phyloP scores from a whole-genome alignment of 2,797 vertebrate species.

The Caiman crocodilus region DNA sequence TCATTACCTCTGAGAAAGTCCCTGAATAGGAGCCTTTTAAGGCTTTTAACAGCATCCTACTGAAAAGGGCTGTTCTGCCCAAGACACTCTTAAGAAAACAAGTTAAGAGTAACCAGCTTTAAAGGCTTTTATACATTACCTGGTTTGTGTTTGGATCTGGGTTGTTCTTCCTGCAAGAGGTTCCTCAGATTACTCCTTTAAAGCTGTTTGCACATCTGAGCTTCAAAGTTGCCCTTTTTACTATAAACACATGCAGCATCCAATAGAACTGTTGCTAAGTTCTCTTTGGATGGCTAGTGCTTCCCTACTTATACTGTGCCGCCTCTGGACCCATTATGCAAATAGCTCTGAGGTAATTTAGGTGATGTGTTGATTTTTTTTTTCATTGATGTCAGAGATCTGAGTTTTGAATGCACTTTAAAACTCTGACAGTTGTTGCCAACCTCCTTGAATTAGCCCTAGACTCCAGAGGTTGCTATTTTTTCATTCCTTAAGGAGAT shows the following conservation, averaged over 20 bases:
- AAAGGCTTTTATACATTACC: constrained; percentile 67
- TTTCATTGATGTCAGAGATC: constrained; percentile 44
- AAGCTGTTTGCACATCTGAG: constrained; percentile 53
- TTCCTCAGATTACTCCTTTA: constrained; percentile 27
- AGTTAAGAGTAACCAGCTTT: constrained; percentile 19
- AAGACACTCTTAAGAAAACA: constrained; percentile 16
- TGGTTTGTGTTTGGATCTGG: constrained; percentile 60
- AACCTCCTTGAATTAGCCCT: neutral
- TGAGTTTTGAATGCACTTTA: constrained; percentile 43
- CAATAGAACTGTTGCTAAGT: constrained; percentile 39
- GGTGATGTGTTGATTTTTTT: constrained; percentile 21
- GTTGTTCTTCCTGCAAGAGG: constrained; percentile 40
- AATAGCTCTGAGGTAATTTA: constrained; percentile 67
- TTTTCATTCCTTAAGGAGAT: constrained; percentile 20
- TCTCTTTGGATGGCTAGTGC: constrained; percentile 18
- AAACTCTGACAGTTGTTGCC: constrained; percentile 13
- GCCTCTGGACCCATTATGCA: constrained; percentile 73
- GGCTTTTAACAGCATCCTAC: neutral
- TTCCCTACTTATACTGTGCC: constrained; percentile 74
- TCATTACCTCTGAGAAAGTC: constrained; percentile 3
- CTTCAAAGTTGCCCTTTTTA: constrained; percentile 42
- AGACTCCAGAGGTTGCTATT: neutral
- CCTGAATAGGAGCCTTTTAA: neutral
- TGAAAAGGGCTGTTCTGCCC: neutral
- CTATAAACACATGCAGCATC: constrained; percentile 19